These are phyloP conservation scores for Odobenus rosmarus DNA, from an alignment of 2,113 vertebrate genomes.

Conservation along the genomic window DNA sequence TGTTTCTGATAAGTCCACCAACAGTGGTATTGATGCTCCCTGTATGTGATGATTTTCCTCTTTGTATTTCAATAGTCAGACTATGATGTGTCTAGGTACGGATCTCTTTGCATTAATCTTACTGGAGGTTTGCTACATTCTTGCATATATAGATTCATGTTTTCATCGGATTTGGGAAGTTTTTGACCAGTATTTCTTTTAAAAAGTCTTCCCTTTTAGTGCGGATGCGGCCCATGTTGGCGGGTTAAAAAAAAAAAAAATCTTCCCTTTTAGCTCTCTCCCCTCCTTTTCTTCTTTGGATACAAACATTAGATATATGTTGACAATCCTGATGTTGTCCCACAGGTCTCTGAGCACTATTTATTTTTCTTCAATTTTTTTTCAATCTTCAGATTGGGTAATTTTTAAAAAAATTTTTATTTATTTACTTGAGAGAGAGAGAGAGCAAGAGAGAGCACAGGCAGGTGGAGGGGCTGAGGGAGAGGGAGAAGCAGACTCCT, in stretches of 20 bases:
- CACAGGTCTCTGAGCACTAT: background rate
- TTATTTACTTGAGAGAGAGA: background rate
- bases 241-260: background rate
- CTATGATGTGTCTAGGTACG: background rate
- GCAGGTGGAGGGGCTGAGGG: background rate
- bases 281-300: background rate
- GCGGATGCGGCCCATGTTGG: too few relatives aligned
- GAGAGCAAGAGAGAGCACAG: background rate
- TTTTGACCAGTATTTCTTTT: background rate
- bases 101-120: background rate
- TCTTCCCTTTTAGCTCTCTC: background rate
- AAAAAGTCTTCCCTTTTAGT: background rate
- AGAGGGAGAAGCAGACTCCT: background rate
- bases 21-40: background rate
- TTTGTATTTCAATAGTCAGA: background rate
- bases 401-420: background rate
- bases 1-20: background rate
- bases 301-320: background rate
- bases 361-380: background rate
- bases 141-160: background rate
- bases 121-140: background rate
- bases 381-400: background rate
- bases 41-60: background rate
- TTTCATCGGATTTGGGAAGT: background rate
- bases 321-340: background rate